Evolutionary conservation across 2,797 vertebrate species (phyloP), one percentile per base, ranked within the genome.

Genomic region (Eulemur rubriventer): DNA sequence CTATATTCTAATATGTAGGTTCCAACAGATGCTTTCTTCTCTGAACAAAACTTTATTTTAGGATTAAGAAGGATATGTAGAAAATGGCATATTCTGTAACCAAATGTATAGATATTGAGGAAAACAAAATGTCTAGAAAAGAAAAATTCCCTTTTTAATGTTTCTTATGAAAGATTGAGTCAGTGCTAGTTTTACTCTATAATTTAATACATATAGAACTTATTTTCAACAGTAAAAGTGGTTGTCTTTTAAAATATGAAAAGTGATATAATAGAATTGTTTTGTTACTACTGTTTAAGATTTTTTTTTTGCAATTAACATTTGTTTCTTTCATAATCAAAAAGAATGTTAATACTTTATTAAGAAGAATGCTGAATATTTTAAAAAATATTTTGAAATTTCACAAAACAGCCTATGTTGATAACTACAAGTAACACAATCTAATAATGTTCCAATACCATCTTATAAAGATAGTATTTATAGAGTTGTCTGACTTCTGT

Each of bases 211-310:
- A 91, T 41, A 16, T 6, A 9, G 70, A 92, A 63, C 59, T 79
- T 75, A 57, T 78, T 50, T 41, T 73, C 22, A 95, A 55, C 80
- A 92, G 7, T 83, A 65, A n/a, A 86, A 94, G 30, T 33, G 26
- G 1, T 75, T 90, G 22, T 86, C 18, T 97, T 93, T 80, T 8
- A 93, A 84, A 89, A 92, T 94, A 81, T 26, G 88, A 88, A 85
- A 75, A 92, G 6, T 79, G 43, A 80, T 85, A 5, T 48, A 12
- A 73, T 61, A 82, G 93, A 13, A 26, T 89, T 83, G 57, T 81
- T 92, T 76, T 70, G 35, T 38, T 82, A 67, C 38, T 92, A n/a
- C 43, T 48, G 4, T n/a, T 41, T 24, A 67, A 84, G 69, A 7
- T 20, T 46, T 22, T 52, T 52, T 89, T 93, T 91, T 79, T 81